Conservation (phyloP, 1,140 invertebrate species). For the Anthonomus grandis region DNA sequence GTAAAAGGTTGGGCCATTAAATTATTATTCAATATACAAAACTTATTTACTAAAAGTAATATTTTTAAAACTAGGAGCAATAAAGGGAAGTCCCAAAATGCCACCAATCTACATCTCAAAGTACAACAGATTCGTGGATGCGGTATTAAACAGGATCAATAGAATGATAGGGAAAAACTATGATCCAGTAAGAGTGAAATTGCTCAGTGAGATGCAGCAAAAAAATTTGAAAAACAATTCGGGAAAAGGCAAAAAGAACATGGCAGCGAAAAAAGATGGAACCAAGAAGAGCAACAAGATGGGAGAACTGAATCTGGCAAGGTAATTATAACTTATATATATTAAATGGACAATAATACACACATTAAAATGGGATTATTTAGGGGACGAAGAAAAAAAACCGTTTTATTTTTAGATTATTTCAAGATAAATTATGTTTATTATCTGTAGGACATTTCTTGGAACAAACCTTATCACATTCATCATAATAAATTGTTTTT, state of each 20-base stretch:
- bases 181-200: conserved; percentile 76
- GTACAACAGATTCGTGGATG: conserved; percentile 80
- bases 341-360: no score
- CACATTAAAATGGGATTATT: no score
- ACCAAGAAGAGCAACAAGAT: conserved; percentile 33
- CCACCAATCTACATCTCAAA: conserved; percentile 70
- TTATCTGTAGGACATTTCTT: no score
- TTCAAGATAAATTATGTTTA: no score
- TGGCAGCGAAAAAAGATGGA: not conserved
- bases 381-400: no score
- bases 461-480: no score
- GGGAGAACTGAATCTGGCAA: conserved; percentile 29
- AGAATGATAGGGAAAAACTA: conserved; percentile 71
- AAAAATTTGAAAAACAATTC: conserved; percentile 45
- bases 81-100: conserved; percentile 47
- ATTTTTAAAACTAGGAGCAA: conserved; percentile 28
- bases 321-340: conserved; percentile 5
- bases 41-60: conserved; percentile 10
- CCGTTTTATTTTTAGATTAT: no score
- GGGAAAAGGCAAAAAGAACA: conserved; percentile 1
- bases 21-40: not conserved
- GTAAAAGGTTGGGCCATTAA: no score
- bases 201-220: conserved; percentile 59
- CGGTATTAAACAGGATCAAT: conserved; percentile 74
- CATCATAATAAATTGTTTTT: no score